Evolutionary conservation across 2,797 vertebrate species (phyloP), one percentile per base, ranked within the genome.

Genomic region (Sandelia bainsii): DNA sequence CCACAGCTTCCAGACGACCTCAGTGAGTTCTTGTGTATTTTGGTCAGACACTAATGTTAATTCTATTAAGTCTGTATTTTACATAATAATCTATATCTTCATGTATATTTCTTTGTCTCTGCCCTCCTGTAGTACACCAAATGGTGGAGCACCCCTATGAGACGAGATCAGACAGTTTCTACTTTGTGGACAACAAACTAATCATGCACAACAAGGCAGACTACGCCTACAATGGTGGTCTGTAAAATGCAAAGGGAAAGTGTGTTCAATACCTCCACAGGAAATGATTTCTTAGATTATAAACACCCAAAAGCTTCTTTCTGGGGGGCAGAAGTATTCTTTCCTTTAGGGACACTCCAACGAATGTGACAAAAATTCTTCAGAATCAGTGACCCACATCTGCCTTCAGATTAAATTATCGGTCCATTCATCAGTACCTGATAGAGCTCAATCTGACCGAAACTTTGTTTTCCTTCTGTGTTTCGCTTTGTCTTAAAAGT

Each of bases 181-280:
- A 99, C 94, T 99, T 99, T 92, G 97, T 99, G 85, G 97, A 99
- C 94, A 97, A 98, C 96, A 99, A 98, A 93, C 94, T 99, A 91
- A 95, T 99, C 87, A 99, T 99, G 98, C 98, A 99, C 95, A 99
- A 99, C 94, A 99, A 99, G 89, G 98, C 98, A 8, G 98, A 99
- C 80, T 99, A 99, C 63, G 98, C 97, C 77, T 99, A 99, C 92
- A 97, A 99, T 0, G 98, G 98, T 56, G 98, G 98, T 80, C 95
- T 97, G 92, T 99, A 94, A 91, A 51, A 37, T 6, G 73, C 22
- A 63, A 77, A 69, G 22, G 45, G 62, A 54, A 42, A 64, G 72
- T 66, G 52, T 62, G 70, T 83, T 68, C 73, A 82, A 49, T 75
- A 72, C 50, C 64, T 75, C 63, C 53, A 50, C 56, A 62, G 48